These are phyloP conservation scores for Aphyosemion australe DNA, from an alignment of 2,113 vertebrate species.

Conservation along the genomic window DNA sequence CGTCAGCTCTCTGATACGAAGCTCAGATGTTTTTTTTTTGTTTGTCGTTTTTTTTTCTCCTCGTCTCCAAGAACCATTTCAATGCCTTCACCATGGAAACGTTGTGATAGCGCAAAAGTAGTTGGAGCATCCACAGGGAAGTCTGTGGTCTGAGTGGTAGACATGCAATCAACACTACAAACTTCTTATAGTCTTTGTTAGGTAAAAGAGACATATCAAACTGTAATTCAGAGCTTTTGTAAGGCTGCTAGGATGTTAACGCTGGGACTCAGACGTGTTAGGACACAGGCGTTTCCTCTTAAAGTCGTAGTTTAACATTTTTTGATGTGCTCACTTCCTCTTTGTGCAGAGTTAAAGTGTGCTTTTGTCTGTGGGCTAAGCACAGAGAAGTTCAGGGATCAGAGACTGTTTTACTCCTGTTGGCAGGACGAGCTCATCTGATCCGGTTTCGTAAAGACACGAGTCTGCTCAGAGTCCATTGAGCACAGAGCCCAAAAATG, in stretches of 20 bases:
- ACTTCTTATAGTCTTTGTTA: conserved; percentile 31
- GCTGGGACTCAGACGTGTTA: conserved; percentile 14
- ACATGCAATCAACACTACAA: conserved; percentile 64
- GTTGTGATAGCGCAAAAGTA: conserved; percentile 23
- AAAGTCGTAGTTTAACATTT: conserved; percentile 28
- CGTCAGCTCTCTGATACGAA: conserved; percentile 51
- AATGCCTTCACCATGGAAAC: conserved; percentile 38
- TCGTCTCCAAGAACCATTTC: conserved; percentile 49
- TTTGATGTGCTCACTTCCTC: neutral
- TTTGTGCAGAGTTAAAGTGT: neutral
- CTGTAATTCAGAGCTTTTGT: conserved; percentile 54
- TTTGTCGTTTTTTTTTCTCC: conserved; percentile 20
- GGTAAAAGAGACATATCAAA: conserved; percentile 56
- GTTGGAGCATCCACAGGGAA: conserved; percentile 26
- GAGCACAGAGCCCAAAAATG: conserved; percentile 13
- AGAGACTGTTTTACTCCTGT: no score
- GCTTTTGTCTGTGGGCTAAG: neutral
- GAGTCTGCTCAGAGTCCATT: neutral
- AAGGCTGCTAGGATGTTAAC: conserved; percentile 49
- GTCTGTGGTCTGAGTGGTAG: conserved; percentile 26
- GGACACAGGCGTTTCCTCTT: conserved; percentile 6
- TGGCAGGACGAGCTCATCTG: neutral
- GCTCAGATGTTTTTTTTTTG: conserved; percentile 28
- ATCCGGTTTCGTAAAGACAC: neutral
- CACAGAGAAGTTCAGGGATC: no score